A percentile compares a stretch with the other conserved stretches of the same genome.
phyloP scores from a whole-genome alignment of 2,888 invertebrate species.

The Himalopsyche japonica region DNA sequence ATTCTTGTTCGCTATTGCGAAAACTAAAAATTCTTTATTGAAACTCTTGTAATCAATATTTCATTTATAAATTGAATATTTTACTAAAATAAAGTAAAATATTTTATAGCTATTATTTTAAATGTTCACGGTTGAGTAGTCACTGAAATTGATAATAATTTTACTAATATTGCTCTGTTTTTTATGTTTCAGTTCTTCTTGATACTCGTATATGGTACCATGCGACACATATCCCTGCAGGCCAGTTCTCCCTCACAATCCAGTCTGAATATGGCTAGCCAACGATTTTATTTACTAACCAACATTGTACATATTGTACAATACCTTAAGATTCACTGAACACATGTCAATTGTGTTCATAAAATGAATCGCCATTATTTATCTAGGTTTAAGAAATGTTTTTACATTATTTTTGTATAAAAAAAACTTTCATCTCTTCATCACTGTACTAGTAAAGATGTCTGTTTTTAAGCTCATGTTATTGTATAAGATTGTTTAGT shows the following conservation, averaged over 20 bases:
- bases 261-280: constrained; percentile 87
- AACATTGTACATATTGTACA: background rate
- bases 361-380: background rate
- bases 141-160: too few relatives aligned
- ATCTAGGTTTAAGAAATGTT: background rate
- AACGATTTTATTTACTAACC: background rate
- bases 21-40: too few relatives aligned
- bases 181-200: constrained; percentile 69
- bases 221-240: constrained; percentile 78
- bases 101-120: too few relatives aligned
- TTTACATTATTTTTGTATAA: background rate
- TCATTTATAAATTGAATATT: too few relatives aligned
- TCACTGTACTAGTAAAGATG: background rate
- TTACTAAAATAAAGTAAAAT: too few relatives aligned
- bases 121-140: too few relatives aligned
- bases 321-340: background rate
- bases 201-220: constrained; percentile 94
- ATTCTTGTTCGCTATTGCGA: too few relatives aligned
- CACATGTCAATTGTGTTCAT: background rate
- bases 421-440: background rate
- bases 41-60: too few relatives aligned
- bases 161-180: constrained; percentile 15
- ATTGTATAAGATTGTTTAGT: background rate
- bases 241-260: constrained; percentile 82
- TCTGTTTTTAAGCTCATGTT: background rate